These are phyloP conservation scores for Mimumesa dahlbomi DNA, from an alignment of 2,888 invertebrate genomes.

Conservation along the genomic window DNA sequence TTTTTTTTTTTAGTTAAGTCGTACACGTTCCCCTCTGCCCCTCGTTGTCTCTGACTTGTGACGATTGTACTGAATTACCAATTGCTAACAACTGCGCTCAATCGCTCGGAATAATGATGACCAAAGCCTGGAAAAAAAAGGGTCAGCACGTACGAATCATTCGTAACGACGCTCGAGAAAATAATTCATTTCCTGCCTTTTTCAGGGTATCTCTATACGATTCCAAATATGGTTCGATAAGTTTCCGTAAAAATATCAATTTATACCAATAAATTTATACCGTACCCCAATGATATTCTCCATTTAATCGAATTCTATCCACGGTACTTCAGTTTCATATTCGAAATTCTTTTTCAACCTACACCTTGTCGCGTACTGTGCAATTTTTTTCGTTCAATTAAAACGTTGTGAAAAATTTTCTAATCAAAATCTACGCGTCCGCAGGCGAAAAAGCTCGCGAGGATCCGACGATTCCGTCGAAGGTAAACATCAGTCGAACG, in stretches of 20 bases:
- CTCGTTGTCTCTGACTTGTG: conserved; percentile 31
- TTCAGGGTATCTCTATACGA: conserved; percentile 10
- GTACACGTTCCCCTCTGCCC: conserved; percentile 8
- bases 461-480: conserved; percentile 29
- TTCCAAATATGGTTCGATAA: too few relatives aligned
- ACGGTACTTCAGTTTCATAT: too few relatives aligned
- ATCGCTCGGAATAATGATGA: conserved; percentile 69
- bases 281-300: too few relatives aligned
- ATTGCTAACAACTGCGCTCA: conserved; percentile 69
- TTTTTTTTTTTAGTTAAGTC: conserved; percentile 14
- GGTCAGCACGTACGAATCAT: conserved; percentile 45
- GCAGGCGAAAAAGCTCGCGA: conserved; percentile 23
- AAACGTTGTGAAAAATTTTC: too few relatives aligned
- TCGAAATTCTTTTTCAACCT: too few relatives aligned
- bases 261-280: too few relatives aligned
- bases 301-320: too few relatives aligned
- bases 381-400: too few relatives aligned
- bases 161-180: conserved; percentile 42
- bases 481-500: conserved; percentile 60
- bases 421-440: conserved; percentile 37
- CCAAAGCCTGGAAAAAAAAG: conserved; percentile 28
- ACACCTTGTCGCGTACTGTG: too few relatives aligned
- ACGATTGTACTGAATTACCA: conserved; percentile 65
- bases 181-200: conserved; percentile 51
- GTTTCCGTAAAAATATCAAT: too few relatives aligned